Evolutionary conservation across 1,140 invertebrate species (phyloP).

Genomic region (Panulirus ornatus): DNA sequence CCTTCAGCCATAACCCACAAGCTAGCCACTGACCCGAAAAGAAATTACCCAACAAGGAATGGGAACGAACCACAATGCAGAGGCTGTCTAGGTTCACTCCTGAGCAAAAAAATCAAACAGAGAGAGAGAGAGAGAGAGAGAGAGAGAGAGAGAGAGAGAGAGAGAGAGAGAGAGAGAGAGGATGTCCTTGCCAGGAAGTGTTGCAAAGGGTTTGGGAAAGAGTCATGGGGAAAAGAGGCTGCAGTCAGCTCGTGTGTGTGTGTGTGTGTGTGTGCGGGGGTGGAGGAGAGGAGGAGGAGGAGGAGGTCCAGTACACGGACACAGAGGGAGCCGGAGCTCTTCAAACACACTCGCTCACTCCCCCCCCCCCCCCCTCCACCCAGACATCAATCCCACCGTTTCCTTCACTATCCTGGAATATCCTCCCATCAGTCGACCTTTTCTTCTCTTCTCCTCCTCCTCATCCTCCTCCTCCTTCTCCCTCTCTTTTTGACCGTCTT

Average conservation of each 20-base stretch:
- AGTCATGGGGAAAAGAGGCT: not conserved
- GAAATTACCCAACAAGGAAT: no score
- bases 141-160: conserved; percentile 20
- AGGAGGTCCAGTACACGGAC: not conserved
- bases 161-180: not conserved
- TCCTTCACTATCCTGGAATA: not conserved
- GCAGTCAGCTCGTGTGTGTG: no score
- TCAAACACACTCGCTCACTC: no score
- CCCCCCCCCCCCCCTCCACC: no score
- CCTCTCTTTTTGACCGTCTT: not conserved
- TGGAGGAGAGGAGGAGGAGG: no score
- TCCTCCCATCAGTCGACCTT: not conserved
- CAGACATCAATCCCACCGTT: no score
- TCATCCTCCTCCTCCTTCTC: not conserved
- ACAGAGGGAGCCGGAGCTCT: not conserved
- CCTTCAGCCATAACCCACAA: no score
- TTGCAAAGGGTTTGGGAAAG: not conserved
- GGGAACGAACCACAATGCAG: no score
- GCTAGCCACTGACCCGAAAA: no score
- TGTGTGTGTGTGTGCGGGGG: not conserved
- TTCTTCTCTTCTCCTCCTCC: not conserved
- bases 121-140: conserved; percentile 20
- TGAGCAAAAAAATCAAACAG: conserved; percentile 24
- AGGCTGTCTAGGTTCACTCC: no score
- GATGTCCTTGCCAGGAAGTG: no score